Base-by-base conservation (phyloP, 1,140 invertebrate genomes). In the Aphidius ervi region DNA sequence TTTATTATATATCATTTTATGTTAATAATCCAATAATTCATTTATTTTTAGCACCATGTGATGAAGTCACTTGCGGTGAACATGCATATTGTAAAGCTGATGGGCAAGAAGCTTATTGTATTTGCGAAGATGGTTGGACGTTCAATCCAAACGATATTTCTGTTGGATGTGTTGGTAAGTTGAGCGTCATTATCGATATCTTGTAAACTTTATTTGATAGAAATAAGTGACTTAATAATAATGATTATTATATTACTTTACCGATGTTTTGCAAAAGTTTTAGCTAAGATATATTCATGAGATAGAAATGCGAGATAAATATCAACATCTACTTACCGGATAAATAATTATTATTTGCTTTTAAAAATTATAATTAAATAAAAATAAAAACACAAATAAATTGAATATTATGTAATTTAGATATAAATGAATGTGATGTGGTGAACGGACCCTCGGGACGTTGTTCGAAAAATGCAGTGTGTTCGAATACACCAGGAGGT, bases 81-180 rank as follows among this genome's bases (percentile, higher is more conserved):
- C 93, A 96, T 71, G 91, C 94, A 5, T 93, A 84, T 70, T 97
- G 94, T 69, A 93, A 94, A 73, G 86, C 90, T 0, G 91, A 95
- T 65, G 92, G 91, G 41, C 84, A 88, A 49, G 93, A 95, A 76
- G 93, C 92, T 1, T 94, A 93, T 69, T 97, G 94, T 66, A 90
- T 95, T 50, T 97, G 94, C 71, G 91, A 97, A 71, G 90, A 94
- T 56, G 94, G 94, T 1, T 96, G 92, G 91, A 94, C 91, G 1
- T 96, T 92, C 70, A 88, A 95, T 80, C 93, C 93, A 0, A 87
- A 82, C 60, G 91, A 96, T 69, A 91, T 95, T 61, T 83, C 89
- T 0, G 91, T 91, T 46, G 93, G 93, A 59, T 96, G 94, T 72
- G 86, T 94, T 59, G 87, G 87, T 88, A 69, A 78, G 76, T 67